Base-by-base conservation (phyloP, 2,888 invertebrate genomes). In the Drosophila kanekoi region DNA sequence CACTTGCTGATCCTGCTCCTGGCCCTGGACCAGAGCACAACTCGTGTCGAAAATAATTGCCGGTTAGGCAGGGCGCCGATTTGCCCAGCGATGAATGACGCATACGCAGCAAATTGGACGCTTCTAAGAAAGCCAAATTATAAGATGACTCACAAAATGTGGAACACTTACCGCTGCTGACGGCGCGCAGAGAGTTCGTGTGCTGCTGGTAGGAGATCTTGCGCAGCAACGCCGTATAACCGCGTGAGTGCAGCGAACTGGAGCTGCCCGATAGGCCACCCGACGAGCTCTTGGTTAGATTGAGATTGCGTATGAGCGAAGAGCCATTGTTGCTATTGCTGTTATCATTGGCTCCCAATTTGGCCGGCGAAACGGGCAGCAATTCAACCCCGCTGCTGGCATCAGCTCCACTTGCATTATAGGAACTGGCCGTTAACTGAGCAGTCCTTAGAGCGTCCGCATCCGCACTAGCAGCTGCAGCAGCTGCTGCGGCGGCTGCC, bases 41-140 rank as follows among this genome's bases (percentile, higher is more conserved):
- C 51, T 94, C 92, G 14, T 80, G 83, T 3, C 89, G 87, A 95
- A 96, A 95, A 95, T 95, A 90, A 61, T 85, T 91, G 53, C 90
- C 93, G 53, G 98, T 97, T 74, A 98, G 94, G 56, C 98, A 97
- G 49, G 98, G 98, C 69, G 98, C 98, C 2, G 98, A 98, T 92
- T 98, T 98, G 54, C 98, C 98, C 86, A 98, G 94, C 54, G 96
- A 94, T 8, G 97, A 97, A 90, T 96, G 96, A 79, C 97, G 95
- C 95, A 98, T 96, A 72, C 97, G 96, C 91, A 97, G 94, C 88
- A 98, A 93, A 93, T 98, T 98, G 64, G 95, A 94, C 48, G 94
- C 81, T 71, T 92, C 92, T 92, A 51, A 3, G 28, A 56, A 41
- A 38, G 10, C 1, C 28, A 44, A 47, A 38, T 44, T 14, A 28